These are phyloP conservation scores for Myotis vivesi DNA, from an alignment of 2,797 vertebrate genomes.

Conservation along the genomic window DNA sequence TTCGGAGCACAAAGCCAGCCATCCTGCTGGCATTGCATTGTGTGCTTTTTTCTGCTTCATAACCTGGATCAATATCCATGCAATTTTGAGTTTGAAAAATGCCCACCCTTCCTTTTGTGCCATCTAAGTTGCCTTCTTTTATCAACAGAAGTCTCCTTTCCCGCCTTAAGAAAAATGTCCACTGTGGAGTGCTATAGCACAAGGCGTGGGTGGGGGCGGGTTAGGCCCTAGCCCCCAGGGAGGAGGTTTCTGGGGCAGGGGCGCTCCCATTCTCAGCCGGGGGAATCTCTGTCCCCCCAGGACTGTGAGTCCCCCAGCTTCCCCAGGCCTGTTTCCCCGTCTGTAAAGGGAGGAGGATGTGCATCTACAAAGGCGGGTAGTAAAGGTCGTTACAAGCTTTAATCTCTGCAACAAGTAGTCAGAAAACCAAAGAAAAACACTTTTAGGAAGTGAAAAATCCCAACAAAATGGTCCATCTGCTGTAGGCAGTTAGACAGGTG, in stretches of 20 bases:
- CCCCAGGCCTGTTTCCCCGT: background rate
- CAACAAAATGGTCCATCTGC: too few relatives aligned
- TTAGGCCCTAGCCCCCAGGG: background rate
- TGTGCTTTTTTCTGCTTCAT: background rate
- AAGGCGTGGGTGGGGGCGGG: background rate
- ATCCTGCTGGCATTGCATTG: background rate
- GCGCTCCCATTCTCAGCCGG: background rate
- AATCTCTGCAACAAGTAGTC: background rate
- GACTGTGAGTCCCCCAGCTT: background rate
- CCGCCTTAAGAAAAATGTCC: background rate
- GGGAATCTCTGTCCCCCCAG: background rate
- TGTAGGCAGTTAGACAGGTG: too few relatives aligned
- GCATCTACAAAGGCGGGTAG: accelerated
- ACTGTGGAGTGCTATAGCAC: background rate
- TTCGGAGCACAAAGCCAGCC: background rate
- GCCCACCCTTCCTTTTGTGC: background rate
- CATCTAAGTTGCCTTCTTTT: background rate
- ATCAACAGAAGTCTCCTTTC: background rate
- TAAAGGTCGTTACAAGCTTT: background rate
- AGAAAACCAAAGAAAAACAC: background rate
- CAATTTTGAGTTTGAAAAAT: background rate
- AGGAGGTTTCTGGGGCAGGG: background rate
- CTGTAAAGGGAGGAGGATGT: background rate
- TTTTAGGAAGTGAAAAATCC: background rate
- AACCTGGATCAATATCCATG: background rate